phyloP scores from a whole-genome alignment of 1,140 invertebrate genomes.

The Drosophila murphyi region DNA sequence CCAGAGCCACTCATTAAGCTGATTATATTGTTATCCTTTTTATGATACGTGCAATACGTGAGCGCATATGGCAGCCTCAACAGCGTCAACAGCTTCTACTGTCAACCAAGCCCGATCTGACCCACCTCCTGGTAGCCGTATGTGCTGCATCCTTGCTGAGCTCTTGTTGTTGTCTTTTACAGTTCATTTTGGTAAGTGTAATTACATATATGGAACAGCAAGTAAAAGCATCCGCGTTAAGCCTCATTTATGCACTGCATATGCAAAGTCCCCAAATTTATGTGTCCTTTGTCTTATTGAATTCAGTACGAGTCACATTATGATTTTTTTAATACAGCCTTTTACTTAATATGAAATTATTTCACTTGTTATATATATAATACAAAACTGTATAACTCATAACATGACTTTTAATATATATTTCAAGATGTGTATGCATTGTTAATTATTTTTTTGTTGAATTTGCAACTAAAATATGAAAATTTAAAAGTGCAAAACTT shows the following conservation, averaged over 20 bases:
- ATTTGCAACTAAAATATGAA: slow-evolving; percentile 23
- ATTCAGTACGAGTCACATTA: slow-evolving; percentile 3
- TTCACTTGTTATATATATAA: not conserved
- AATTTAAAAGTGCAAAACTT: slow-evolving; percentile 58
- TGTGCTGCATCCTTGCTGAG: not conserved
- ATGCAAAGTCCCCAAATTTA: slow-evolving; percentile 36
- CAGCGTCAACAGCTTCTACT: slow-evolving; percentile 4
- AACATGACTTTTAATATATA: too few species aligned
- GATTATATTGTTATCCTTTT: slow-evolving; percentile 84
- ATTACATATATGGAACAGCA: slow-evolving; percentile 69
- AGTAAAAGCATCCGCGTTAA: slow-evolving; percentile 52
- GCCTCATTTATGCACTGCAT: slow-evolving; percentile 65
- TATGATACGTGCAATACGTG: slow-evolving; percentile 84
- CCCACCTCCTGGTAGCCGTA: not conserved
- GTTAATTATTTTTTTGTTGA: too few species aligned
- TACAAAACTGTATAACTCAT: not conserved
- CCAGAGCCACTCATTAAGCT: slow-evolving; percentile 81
- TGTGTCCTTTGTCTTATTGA: slow-evolving; percentile 17
- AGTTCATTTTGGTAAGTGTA: slow-evolving; percentile 75
- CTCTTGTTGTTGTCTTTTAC: slow-evolving; percentile 44
- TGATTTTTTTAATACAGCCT: too few species aligned
- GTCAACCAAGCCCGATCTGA: not conserved
- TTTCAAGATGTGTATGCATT: too few species aligned
- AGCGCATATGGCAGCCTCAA: slow-evolving; percentile 70
- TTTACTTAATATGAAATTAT: not conserved